A percentile compares a stretch with the other conserved stretches of the same genome.
These are phyloP conservation scores for Leucophora obtusa DNA, from an alignment of 2,888 invertebrate species.

Conservation along the genomic window DNA sequence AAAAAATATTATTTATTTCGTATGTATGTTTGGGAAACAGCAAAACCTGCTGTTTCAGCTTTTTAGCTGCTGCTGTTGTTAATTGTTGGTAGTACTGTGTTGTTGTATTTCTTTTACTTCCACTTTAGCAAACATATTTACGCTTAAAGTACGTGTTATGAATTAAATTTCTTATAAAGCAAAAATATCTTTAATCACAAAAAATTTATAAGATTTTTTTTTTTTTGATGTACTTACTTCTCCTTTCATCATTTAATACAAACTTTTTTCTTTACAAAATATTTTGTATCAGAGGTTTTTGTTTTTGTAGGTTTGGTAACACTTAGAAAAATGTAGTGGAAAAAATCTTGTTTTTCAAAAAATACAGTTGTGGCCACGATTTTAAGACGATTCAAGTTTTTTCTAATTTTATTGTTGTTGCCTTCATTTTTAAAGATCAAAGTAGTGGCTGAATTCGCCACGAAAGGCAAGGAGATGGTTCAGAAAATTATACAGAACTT, in stretches of 20 bases:
- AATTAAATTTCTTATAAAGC: slow-evolving; percentile 43
- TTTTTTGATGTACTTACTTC: slow-evolving; percentile 35
- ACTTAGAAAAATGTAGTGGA: not conserved
- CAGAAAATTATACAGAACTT: no score
- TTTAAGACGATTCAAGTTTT: no score
- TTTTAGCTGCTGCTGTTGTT: not conserved
- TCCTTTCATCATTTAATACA: slow-evolving; percentile 29
- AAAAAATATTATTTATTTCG: not conserved
- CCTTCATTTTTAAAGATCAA: no score
- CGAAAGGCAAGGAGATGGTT: no score
- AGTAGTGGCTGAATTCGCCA: no score
- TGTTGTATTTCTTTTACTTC: slow-evolving; percentile 51
- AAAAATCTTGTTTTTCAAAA: no score
- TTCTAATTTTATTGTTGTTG: no score
- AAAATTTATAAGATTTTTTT: slow-evolving; percentile 20
- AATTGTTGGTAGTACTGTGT: slow-evolving; percentile 8
- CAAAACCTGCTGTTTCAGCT: not conserved
- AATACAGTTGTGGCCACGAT: no score
- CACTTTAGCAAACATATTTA: slow-evolving; percentile 58
- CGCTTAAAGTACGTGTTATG: slow-evolving; percentile 58
- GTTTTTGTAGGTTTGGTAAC: not conserved
- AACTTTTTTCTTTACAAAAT: slow-evolving; percentile 3
- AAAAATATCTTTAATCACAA: slow-evolving; percentile 33
- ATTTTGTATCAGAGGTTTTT: not conserved
- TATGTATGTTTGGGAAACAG: not conserved